Evolutionary conservation across 2,797 vertebrate genomes (phyloP).

Genomic region (Ataeniobius toweri): DNA sequence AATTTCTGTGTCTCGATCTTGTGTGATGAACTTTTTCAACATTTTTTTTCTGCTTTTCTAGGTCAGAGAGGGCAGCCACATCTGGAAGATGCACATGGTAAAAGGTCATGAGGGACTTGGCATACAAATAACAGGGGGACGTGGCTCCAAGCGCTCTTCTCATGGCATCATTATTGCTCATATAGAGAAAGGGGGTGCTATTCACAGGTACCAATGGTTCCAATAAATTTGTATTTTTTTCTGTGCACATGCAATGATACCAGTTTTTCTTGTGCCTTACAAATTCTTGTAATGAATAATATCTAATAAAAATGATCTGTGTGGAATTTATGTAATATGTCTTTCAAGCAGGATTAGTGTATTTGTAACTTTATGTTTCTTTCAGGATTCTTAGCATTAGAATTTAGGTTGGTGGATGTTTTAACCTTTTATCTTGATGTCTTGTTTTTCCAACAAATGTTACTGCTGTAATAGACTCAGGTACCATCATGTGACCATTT

Average conservation of each 20-base stretch:
- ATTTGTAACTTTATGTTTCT: neutral
- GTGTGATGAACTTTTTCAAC: neutral
- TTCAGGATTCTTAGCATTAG: too few species aligned
- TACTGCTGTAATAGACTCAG: too few species aligned
- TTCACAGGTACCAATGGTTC: conserved; percentile 85
- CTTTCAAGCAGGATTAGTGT: neutral
- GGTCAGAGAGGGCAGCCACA: conserved; percentile 86
- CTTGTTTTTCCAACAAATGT: too few species aligned
- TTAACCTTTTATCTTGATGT: too few species aligned
- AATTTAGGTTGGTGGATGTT: too few species aligned
- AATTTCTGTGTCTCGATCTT: neutral
- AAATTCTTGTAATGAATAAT: neutral
- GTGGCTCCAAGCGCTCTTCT: conserved; percentile 91
- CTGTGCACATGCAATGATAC: neutral
- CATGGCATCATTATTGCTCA: conserved; percentile 91
- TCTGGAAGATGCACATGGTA: conserved; percentile 98
- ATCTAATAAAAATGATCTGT: neutral
- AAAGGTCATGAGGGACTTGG: conserved; percentile 92
- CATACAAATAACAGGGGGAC: conserved; percentile 94
- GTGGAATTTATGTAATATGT: too few species aligned
- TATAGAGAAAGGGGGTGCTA: conserved; percentile 90
- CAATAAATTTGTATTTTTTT: neutral
- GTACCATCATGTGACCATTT: too few species aligned
- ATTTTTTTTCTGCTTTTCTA: conserved; percentile 49
- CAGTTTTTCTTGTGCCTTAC: neutral